These are phyloP conservation scores for Nomada lathburiana DNA, from an alignment of 2,888 invertebrate species.

Conservation along the genomic window DNA sequence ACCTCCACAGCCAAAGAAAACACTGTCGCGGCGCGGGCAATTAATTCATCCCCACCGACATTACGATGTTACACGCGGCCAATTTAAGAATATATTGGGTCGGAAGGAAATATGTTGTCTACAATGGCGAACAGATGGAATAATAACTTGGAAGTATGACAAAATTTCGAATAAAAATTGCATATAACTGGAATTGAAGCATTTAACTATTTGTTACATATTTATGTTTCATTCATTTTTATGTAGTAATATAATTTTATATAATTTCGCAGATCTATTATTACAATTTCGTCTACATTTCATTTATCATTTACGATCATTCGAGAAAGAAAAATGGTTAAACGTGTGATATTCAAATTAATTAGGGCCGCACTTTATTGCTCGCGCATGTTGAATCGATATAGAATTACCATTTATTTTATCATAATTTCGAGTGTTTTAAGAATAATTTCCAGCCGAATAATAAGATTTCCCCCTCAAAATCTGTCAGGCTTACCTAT, in stretches of 20 bases:
- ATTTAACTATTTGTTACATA: too few relatives aligned
- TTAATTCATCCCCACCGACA: constrained; percentile 60
- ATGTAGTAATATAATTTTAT: too few relatives aligned
- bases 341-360: too few relatives aligned
- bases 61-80: constrained; percentile 17
- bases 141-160: background rate
- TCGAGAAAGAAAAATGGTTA: too few relatives aligned
- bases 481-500: constrained; percentile 12
- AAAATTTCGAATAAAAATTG: background rate
- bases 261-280: too few relatives aligned
- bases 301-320: too few relatives aligned
- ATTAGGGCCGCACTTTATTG: too few relatives aligned
- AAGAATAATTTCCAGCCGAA: background rate
- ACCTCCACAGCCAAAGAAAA: constrained; percentile 62
- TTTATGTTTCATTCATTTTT: too few relatives aligned
- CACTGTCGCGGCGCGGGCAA: constrained; percentile 51
- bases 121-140: constrained; percentile 14
- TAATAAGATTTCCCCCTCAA: background rate
- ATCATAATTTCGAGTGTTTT: background rate
- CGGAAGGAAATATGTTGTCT: constrained; percentile 15
- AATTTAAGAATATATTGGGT: constrained; percentile 22
- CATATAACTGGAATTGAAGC: too few relatives aligned
- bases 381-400: too few relatives aligned
- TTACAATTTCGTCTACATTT: too few relatives aligned
- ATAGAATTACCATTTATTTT: background rate